A percentile compares a stretch with the other conserved stretches of the same genome.
phyloP scores from a whole-genome alignment of 1,140 invertebrate species.

The Danaus plexippus region DNA sequence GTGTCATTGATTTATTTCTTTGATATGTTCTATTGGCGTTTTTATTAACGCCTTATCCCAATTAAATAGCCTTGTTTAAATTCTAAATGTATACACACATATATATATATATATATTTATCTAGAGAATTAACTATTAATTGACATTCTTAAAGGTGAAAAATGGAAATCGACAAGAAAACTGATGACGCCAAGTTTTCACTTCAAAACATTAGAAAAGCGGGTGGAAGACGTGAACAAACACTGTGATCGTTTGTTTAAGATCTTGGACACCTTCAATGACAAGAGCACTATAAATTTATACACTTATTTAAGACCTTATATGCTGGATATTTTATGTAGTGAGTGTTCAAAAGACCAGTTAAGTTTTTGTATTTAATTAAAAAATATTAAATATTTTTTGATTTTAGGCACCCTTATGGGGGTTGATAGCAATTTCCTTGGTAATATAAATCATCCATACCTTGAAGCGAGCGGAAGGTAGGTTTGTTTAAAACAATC shows the following conservation, averaged over 20 bases:
- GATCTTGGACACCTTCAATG: conserved; percentile 23
- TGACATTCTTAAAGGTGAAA: conserved; percentile 22
- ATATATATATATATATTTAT: too few relatives aligned
- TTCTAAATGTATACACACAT: too few relatives aligned
- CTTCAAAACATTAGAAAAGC: conserved; percentile 34
- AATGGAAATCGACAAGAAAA: conserved; percentile 31
- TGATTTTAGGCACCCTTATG: conserved; percentile 27
- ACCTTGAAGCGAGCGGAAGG: conserved; percentile 28
- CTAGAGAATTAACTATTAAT: too few relatives aligned
- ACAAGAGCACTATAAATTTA: conserved; percentile 21
- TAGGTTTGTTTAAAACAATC: conserved; percentile 11
- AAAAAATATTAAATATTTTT: too few relatives aligned
- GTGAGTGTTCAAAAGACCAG: conserved; percentile 19
- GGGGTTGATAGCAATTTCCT: conserved; percentile 27
- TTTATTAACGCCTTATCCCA: too few relatives aligned
- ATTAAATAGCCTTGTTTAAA: too few relatives aligned
- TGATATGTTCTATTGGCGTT: too few relatives aligned
- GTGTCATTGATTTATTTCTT: too few relatives aligned
- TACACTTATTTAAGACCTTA: conserved; percentile 35
- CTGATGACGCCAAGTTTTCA: conserved; percentile 36
- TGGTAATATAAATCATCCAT: conserved; percentile 22
- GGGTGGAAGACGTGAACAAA: conserved; percentile 25
- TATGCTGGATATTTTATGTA: conserved; percentile 35
- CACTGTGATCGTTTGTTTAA: conserved; percentile 28
- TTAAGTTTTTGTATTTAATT: too few relatives aligned